These are phyloP conservation scores for Cottoperca gobio DNA, from an alignment of 2,797 vertebrate genomes.

Conservation along the genomic window DNA sequence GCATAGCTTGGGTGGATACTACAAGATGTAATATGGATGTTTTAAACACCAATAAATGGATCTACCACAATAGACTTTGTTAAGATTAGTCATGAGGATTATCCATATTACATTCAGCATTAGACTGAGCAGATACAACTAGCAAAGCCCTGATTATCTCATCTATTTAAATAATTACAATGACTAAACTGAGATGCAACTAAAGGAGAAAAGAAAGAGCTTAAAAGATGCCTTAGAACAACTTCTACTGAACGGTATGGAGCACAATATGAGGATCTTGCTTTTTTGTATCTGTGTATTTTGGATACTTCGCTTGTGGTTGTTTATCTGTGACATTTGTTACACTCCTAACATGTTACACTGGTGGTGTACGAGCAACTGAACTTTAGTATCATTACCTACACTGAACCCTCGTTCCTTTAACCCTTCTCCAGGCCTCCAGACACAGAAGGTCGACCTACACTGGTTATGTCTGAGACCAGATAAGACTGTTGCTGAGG, in stretches of 20 bases:
- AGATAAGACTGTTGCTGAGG: slow-evolving; percentile 61
- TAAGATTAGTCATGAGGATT: background rate
- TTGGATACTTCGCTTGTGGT: slow-evolving; percentile 1
- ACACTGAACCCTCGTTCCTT: background rate
- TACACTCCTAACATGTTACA: no score
- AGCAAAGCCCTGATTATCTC: background rate
- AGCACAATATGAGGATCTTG: background rate
- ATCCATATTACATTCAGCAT: background rate
- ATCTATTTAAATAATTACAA: background rate
- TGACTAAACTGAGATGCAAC: background rate
- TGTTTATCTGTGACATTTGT: background rate
- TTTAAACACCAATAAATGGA: background rate
- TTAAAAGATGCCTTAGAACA: background rate
- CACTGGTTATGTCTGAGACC: slow-evolving; percentile 37
- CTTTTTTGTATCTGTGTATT: background rate
- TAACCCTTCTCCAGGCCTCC: slow-evolving; percentile 11
- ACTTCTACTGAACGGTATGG: background rate
- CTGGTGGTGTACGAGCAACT: background rate
- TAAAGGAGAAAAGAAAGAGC: background rate
- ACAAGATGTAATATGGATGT: background rate
- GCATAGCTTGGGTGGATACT: background rate
- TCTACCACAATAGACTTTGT: background rate
- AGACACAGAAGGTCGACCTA: slow-evolving; percentile 19
- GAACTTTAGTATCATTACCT: slow-evolving; percentile 1
- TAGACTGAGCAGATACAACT: background rate